Base-by-base conservation (phyloP, 2,797 vertebrate genomes). In the Hipposideros larvatus region DNA sequence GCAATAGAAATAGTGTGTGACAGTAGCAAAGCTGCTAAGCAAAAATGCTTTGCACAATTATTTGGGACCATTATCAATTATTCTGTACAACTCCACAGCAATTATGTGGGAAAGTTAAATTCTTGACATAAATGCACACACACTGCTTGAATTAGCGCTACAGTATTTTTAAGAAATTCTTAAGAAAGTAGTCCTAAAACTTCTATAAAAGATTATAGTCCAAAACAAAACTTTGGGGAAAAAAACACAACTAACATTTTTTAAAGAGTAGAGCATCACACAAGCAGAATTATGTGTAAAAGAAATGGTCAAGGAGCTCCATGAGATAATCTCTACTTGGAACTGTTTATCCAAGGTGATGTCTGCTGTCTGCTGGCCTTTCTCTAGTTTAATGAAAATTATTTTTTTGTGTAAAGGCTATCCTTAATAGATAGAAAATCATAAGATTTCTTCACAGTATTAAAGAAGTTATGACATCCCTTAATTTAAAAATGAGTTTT, bases 371-470 rank as follows among this genome's bases (percentile, higher is more conserved):
- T 87, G 86, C 18, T 73, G 48, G 26, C 2, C n/a, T 87, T 75
- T 86, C 41, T 68, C 26, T 77, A 59, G 82, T 73, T 55, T 79
- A 87, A 95, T 31, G 31, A 83, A 37, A 87, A 87, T 92, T 61
- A 86, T 73, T 82, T 79, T 57, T 86, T 96, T 41, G 82, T 59
- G 13, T 59, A 94, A 95, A 86, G 51, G 41, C 2, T 95, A 65
- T 71, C n/a, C 48, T 84, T 71, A 86, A 80, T 24, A 86, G 11
- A 87, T 19, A 86, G 11, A 87, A 93, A 70, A 92, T 34, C 4
- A 1, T 61, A 86, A 85, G 19, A 34, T 57, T 86, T 95, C 53
- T 41, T 87, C 16, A 90, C 1, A 57, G 63, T 78, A 90, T 59
- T 31, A 71, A 82, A 82, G 41, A 74, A 79, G 22, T 13, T 80